Evolutionary conservation across 2,113 vertebrate genomes (phyloP).

Genomic region (Otis tarda): DNA sequence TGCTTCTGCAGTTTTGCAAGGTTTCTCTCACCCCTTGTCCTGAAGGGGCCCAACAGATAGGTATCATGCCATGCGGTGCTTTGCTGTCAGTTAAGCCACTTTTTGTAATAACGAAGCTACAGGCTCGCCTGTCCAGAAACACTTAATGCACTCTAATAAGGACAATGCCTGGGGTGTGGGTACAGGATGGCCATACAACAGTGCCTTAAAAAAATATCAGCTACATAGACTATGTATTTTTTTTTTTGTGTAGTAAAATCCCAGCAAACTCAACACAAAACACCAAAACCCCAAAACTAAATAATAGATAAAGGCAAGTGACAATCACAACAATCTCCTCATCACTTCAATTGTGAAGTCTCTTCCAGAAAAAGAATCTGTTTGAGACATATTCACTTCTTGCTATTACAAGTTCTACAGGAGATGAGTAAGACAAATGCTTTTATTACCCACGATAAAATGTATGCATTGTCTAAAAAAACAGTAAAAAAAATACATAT

Average conservation of each 20-base stretch:
- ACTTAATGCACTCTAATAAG: not conserved
- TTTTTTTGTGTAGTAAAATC: not conserved
- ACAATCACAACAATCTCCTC: not conserved
- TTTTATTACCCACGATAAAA: not conserved
- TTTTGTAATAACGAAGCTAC: not conserved
- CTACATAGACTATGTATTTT: not conserved
- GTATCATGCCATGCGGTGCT: fast-evolving
- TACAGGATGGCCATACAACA: not conserved
- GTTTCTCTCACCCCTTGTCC: not conserved
- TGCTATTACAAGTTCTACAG: not conserved
- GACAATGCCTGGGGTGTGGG: not conserved
- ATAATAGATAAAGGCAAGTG: not conserved
- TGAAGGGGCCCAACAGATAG: not conserved
- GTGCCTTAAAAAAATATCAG: not conserved
- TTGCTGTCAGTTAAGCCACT: not conserved
- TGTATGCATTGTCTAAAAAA: not conserved
- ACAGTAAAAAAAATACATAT: not conserved
- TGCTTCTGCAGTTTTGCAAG: not conserved
- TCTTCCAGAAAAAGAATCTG: not conserved
- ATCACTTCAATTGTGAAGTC: not conserved
- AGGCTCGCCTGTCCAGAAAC: not conserved
- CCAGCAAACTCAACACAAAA: not conserved
- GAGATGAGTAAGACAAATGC: not conserved
- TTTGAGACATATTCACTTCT: not conserved
- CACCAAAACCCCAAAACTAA: not conserved